Percentiles rank a stretch among this genome's conserved stretches.
phyloP scores from a whole-genome alignment of 2,888 invertebrate genomes.

The Epinotia demarniana region DNA sequence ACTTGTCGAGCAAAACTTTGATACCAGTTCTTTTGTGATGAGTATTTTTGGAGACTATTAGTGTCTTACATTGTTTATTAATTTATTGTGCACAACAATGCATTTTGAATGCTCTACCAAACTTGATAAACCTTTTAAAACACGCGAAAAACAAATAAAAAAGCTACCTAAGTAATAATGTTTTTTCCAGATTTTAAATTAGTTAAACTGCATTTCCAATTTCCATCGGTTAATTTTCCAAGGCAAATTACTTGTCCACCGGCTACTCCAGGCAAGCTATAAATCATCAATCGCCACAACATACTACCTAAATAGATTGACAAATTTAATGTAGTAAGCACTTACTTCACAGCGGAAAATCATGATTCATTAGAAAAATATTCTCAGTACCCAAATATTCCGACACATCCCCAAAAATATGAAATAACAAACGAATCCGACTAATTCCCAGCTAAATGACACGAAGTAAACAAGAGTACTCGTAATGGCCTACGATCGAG shows the following conservation, averaged over 20 bases:
- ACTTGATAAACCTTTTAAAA: no score
- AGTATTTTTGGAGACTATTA: slow-evolving; percentile 42
- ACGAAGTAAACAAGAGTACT: slow-evolving; percentile 33
- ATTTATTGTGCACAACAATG: neutral
- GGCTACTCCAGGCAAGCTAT: no score
- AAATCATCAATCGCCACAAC: no score
- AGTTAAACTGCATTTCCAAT: no score
- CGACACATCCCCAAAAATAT: neutral
- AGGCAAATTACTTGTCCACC: no score
- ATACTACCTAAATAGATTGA: no score
- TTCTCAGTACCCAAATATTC: neutral
- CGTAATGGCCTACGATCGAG: slow-evolving; percentile 30
- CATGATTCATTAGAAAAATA: neutral
- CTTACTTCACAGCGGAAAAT: neutral
- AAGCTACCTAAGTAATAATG: no score
- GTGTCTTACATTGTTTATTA: slow-evolving; percentile 11
- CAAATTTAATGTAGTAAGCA: no score
- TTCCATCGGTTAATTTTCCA: no score
- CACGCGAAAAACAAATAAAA: no score
- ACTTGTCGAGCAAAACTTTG: slow-evolving; percentile 46
- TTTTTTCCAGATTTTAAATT: no score
- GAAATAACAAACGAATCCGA: neutral
- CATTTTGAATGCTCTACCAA: no score
- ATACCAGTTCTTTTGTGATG: slow-evolving; percentile 40
- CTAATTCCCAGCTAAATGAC: slow-evolving; percentile 11